These are phyloP conservation scores for Nanorana parkeri DNA, from an alignment of 2,113 vertebrate genomes.

Conservation along the genomic window DNA sequence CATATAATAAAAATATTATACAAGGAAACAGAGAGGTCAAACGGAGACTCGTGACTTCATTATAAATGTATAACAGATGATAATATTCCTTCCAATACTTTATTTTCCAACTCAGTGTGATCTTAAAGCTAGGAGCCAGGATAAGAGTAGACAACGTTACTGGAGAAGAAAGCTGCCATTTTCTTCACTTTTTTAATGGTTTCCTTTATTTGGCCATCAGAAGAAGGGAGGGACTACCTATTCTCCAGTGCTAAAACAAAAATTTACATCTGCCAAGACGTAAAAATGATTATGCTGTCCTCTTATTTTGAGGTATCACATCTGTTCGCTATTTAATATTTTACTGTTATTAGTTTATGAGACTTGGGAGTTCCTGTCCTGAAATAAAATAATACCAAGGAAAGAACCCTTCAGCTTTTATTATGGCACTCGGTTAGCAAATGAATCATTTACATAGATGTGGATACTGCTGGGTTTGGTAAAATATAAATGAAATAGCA, in stretches of 20 bases:
- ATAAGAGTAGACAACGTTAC: conserved; percentile 33
- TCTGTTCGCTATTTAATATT: conserved; percentile 36
- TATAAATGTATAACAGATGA: too few relatives aligned
- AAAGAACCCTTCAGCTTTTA: conserved; percentile 10
- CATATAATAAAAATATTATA: too few relatives aligned
- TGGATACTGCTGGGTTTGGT: conserved; percentile 16
- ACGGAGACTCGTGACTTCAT: too few relatives aligned
- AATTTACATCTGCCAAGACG: conserved; percentile 3
- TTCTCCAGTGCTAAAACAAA: conserved; percentile 1
- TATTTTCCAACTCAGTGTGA: too few relatives aligned
- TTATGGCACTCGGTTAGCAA: not conserved
- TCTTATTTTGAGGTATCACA: conserved; percentile 43
- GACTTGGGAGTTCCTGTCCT: conserved; percentile 37
- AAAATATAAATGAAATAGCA: not conserved
- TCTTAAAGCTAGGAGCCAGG: too few relatives aligned
- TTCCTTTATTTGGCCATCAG: conserved; percentile 13
- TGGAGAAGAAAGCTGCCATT: conserved; percentile 18
- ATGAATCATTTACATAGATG: conserved; percentile 21
- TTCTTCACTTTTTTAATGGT: conserved; percentile 10
- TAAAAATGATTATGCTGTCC: conserved; percentile 32
- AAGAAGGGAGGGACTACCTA: conserved; percentile 6
- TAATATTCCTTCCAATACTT: too few relatives aligned
- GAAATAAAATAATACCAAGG: conserved; percentile 44
- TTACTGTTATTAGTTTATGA: conserved; percentile 43
- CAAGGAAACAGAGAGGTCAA: too few relatives aligned